Conservation (phyloP, 2,888 invertebrate genomes). For the Priapulus caudatus region DNA sequence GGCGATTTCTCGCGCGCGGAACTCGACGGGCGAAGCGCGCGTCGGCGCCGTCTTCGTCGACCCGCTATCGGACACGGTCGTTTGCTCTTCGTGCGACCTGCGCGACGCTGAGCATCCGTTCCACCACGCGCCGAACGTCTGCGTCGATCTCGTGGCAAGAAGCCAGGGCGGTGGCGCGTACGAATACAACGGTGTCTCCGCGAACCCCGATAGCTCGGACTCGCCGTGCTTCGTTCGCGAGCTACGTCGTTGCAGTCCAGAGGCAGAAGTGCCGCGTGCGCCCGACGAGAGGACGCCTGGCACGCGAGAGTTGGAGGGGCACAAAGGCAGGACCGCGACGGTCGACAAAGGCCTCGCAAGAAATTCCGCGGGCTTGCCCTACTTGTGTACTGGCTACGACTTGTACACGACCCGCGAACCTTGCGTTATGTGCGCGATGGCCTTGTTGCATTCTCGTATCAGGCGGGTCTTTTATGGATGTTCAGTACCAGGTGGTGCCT, state of each 20-base stretch:
- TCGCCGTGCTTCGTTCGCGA: too few species aligned
- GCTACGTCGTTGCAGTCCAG: too few species aligned
- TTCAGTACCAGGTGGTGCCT: conserved; percentile 49
- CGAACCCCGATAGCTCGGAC: neutral
- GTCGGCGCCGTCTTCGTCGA: conserved; percentile 56
- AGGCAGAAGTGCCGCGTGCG: too few species aligned
- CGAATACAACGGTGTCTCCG: neutral
- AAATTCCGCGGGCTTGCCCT: conserved; percentile 32
- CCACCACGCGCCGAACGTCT: conserved; percentile 71
- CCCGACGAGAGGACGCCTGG: too few species aligned
- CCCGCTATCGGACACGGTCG: conserved; percentile 54
- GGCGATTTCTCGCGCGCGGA: conserved; percentile 18
- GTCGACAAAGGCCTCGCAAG: too few species aligned
- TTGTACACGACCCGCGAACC: conserved; percentile 72
- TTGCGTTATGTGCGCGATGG: conserved; percentile 92
- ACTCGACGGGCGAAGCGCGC: neutral
- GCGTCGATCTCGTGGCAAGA: conserved; percentile 69
- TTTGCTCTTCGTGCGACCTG: conserved; percentile 49
- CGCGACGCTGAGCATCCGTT: conserved; percentile 49
- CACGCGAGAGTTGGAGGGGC: too few species aligned
- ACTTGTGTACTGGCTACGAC: conserved; percentile 72
- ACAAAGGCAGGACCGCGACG: neutral
- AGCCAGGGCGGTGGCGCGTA: conserved; percentile 62
- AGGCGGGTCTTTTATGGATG: conserved; percentile 64
- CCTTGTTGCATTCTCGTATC: conserved; percentile 74